Evolutionary conservation across 1,140 invertebrate species (phyloP).

Genomic region (Lamellibrachia luymesi): DNA sequence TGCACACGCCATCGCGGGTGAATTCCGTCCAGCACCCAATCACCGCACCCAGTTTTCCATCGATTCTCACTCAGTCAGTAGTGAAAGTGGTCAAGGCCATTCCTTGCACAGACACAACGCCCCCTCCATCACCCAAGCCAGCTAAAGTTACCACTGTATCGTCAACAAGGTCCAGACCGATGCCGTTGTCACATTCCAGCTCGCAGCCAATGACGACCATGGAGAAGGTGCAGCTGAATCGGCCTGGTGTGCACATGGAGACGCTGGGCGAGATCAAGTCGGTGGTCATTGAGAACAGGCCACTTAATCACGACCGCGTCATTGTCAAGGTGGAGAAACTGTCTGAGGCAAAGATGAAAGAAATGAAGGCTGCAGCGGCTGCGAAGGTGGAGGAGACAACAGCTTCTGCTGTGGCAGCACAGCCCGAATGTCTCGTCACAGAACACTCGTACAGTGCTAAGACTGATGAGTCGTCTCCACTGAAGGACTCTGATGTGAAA

Average conservation of each 20-base stretch:
- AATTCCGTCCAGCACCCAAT: slow-evolving; percentile 23
- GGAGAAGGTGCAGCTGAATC: neutral
- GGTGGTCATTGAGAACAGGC: neutral
- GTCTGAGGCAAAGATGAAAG: slow-evolving; percentile 2
- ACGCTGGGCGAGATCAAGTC: slow-evolving; percentile 2
- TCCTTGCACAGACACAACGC: slow-evolving; percentile 19
- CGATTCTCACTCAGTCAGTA: slow-evolving; percentile 21
- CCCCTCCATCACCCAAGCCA: slow-evolving; percentile 14
- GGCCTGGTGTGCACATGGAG: neutral
- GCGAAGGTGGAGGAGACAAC: neutral
- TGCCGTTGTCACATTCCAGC: slow-evolving; percentile 9
- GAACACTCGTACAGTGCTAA: slow-evolving; percentile 11
- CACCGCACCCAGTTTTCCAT: slow-evolving; percentile 22
- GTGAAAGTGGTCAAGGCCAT: slow-evolving; percentile 23
- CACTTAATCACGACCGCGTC: slow-evolving; percentile 6
- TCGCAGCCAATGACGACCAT: neutral
- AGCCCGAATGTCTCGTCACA: slow-evolving; percentile 9
- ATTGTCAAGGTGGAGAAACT: neutral
- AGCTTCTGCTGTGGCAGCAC: neutral
- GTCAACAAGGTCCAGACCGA: neutral
- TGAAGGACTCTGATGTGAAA: neutral
- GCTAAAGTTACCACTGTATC: neutral
- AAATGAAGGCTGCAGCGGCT: neutral
- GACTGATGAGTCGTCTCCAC: neutral
- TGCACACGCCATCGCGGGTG: neutral